Evolutionary conservation across 2,113 vertebrate genomes (phyloP).

Genomic region (Burhinus oedicnemus): DNA sequence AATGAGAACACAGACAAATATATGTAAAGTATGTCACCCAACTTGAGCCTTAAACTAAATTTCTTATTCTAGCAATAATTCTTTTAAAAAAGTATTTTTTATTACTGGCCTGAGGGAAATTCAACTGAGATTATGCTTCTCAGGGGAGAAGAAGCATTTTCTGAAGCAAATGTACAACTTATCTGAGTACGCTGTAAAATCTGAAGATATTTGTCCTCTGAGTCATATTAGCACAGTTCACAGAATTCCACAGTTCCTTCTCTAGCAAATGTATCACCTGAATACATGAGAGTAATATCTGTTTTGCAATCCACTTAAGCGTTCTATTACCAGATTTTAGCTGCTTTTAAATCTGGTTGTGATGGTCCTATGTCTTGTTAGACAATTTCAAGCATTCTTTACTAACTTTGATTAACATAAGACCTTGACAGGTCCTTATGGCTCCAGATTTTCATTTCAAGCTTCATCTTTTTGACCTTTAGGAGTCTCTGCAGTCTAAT

Average conservation of each 20-base stretch:
- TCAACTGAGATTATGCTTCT: neutral
- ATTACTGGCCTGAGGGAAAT: slow-evolving; percentile 14
- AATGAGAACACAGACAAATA: neutral
- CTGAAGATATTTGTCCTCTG: neutral
- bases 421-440: neutral
- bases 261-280: neutral
- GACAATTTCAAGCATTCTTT: neutral
- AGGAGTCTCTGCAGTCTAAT: neutral
- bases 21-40: neutral
- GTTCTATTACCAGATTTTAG: neutral
- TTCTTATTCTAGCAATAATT: neutral
- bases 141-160: neutral
- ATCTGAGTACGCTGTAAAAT: neutral
- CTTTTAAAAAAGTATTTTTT: neutral
- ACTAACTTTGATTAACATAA: slow-evolving; percentile 9
- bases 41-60: neutral
- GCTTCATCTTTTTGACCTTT: slow-evolving; percentile 7
- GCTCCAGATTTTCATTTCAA: neutral
- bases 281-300: neutral
- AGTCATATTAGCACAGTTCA: neutral
- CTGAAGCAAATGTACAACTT: neutral
- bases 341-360: neutral
- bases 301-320: neutral
- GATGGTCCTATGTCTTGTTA: neutral
- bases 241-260: neutral